Evolutionary conservation across 2,797 vertebrate species (phyloP), one percentile per base, ranked within the genome.

Genomic region (Argentina silus): DNA sequence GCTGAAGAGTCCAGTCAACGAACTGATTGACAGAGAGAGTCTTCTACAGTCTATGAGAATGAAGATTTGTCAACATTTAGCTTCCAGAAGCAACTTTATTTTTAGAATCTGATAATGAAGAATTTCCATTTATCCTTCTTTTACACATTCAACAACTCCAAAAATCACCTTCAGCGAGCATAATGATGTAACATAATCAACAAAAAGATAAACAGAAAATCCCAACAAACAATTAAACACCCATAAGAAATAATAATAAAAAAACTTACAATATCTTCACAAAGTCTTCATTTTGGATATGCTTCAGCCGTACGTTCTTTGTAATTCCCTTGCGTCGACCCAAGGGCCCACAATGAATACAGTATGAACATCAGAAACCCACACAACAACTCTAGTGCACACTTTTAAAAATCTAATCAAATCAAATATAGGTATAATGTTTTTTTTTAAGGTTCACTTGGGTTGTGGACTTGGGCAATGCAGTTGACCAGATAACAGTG

Each of bases 381-480:
- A 50, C 67, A 17, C 10, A 48, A 66, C 11, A 27, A 3, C 36
- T 43, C 27, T 19, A 70, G 7, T 17, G 10, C 64, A 55, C n/a
- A 44, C 14, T 55, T 50, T 42, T 14, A 70, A 12, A 47, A 47
- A 59, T 23, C 23, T 60, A 59, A 45, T 42, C 43, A 56, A 11
- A 19, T 45, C 12, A 70, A 70, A 61, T 62, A 61, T 62, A 61
- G 45, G 15, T 64, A 47, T 17, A 12, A 43, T 44, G 36, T 62
- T 12, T 56, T 6, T 8, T 8, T 23, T 65, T 2, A 66, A 63
- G 61, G 36, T 62, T 62, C 36, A 62, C 60, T 66, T 66, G 21
- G 57, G 12, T 60, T 60, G 57, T 36, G 57, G 23, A 60, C 17
- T 8, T 15, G 15, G 42, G 61, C 15, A 8, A 17, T 36, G 60